Base-by-base conservation (phyloP, 2,113 vertebrate genomes). In the Motacilla tschutschensis region DNA sequence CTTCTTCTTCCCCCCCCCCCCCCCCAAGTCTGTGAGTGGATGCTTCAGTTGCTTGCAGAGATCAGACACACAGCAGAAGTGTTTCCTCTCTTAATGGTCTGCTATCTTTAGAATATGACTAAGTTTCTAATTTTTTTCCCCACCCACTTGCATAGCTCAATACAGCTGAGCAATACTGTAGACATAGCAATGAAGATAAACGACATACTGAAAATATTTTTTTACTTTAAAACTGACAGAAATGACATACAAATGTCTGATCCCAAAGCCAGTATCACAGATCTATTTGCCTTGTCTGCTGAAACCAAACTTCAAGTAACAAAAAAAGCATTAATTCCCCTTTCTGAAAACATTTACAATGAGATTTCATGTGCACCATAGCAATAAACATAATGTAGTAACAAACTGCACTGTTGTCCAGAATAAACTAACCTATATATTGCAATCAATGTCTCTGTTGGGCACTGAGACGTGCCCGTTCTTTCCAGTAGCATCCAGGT, bases 61-160 rank as follows among this genome's bases (percentile, higher is more conserved):
- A 93, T 88, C 90, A 94, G 75, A 57, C 87, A 91, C 57, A 48
- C 47, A 76, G 67, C 48, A 87, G 40, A 92, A 79, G 57, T 74
- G 80, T 83, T 90, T 89, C 83, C 78, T 91, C 82, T 95, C 81
- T 76, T 88, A 91, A 88, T 62, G 64, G 83, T 73, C 91, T 95
- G 73, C 29, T 90, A 87, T 91, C 70, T 87, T 60, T 72, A 85
- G 64, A 92, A 85, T 44, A 84, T 65, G 84, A 85, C 69, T 75
- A 93, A 79, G 60, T 85, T 82, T 46, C 85, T 93, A 29, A 16
- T 77, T 94, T 92, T 89, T 92, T 92, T 87, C 70, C 91, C 69
- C 94, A 77, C 70, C 84, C 72, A 79, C 70, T 85, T 87, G 64
- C 78, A 86, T 25, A 92, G 65, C 75, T 84, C 90, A 69, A 85